Base-by-base conservation (phyloP, 2,888 invertebrate genomes). In the Phoronis australis region DNA sequence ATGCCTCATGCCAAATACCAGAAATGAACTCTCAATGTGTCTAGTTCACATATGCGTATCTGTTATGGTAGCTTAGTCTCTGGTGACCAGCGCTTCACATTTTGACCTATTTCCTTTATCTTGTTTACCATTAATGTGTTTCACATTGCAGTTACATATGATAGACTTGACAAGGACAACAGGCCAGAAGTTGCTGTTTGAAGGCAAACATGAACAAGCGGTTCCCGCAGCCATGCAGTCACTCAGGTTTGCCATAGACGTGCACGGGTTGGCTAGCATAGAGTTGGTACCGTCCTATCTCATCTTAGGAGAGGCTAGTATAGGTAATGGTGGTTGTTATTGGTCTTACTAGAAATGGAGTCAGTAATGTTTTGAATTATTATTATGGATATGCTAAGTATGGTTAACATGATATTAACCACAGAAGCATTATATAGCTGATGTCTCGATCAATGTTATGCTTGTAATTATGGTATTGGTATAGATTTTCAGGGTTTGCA, bases 221-320 rank as follows among this genome's bases (percentile, higher is more conserved):
- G 69, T 77, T 2, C 77, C 77, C n/a, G 76, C 77, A 6, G 77
- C 76, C 9, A 71, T 77, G 68, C 75, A 75, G 61, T 73, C 72
- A 12, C 56, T 77, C 4, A 57, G 72, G 48, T 75, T 76, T 61
- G 66, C 73, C 46, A 73, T 75, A 42, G 75, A 76, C 49, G 73
- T 77, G 1, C 67, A 76, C 60, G 77, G 76, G 18, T 56, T 73
- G n/a, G 63, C 71, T 20, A 76, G 74, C 53, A 74, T 76, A 43
- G 75, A 77, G 50, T 69, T 77, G 3, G 75, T 77, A 9, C 75
- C 75, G 4, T 75, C 77, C 1, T 77, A 77, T 57, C 66, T 77
- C 23, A 75, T 77, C 20, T 64, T 77, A 18, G 75, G 73, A 41
- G 77, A 77, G 54, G 76, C 77, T 31, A 75, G 76, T 51, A 75